Conservation (phyloP, 2,113 vertebrate species). For the Silurus asotus region DNA sequence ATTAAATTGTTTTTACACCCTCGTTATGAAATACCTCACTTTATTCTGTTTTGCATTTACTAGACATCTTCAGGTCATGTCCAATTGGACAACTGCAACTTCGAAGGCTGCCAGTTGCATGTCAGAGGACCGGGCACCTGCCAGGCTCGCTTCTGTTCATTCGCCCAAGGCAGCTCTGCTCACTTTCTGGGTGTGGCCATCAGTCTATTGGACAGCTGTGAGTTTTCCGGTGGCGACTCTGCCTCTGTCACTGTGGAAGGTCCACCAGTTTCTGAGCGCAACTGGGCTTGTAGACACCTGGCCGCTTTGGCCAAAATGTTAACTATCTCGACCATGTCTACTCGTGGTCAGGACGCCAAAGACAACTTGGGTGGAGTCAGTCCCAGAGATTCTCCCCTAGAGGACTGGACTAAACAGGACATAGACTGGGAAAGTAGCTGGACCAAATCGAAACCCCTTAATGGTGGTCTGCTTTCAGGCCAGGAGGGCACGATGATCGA, state of each 20-base stretch:
- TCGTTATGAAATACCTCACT: not conserved
- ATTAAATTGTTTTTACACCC: not conserved
- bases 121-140: slow-evolving; percentile 84
- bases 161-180: slow-evolving; percentile 82
- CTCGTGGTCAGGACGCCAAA: slow-evolving; percentile 34
- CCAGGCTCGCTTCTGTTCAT: slow-evolving; percentile 89
- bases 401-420: slow-evolving; percentile 59
- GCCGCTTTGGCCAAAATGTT: slow-evolving; percentile 76
- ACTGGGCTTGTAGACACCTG: slow-evolving; percentile 90
- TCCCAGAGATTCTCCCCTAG: slow-evolving; percentile 42
- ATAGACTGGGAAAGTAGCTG: slow-evolving; percentile 60
- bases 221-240: slow-evolving; percentile 85
- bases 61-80: slow-evolving; percentile 87
- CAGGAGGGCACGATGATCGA: slow-evolving; percentile 66
- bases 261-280: slow-evolving; percentile 80
- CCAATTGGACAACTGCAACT: slow-evolving; percentile 89
- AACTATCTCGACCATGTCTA: slow-evolving; percentile 47
- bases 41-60: not conserved
- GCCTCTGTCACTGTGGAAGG: slow-evolving; percentile 88
- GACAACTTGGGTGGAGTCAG: slow-evolving; percentile 6
- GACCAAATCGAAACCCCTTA: slow-evolving; percentile 55
- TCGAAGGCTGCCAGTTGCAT: slow-evolving; percentile 86
- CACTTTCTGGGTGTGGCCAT: slow-evolving; percentile 80
- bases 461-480: slow-evolving; percentile 52
- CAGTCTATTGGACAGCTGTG: slow-evolving; percentile 86